phyloP scores from a whole-genome alignment of 2,888 invertebrate species.

The Agrypnus murinus region DNA sequence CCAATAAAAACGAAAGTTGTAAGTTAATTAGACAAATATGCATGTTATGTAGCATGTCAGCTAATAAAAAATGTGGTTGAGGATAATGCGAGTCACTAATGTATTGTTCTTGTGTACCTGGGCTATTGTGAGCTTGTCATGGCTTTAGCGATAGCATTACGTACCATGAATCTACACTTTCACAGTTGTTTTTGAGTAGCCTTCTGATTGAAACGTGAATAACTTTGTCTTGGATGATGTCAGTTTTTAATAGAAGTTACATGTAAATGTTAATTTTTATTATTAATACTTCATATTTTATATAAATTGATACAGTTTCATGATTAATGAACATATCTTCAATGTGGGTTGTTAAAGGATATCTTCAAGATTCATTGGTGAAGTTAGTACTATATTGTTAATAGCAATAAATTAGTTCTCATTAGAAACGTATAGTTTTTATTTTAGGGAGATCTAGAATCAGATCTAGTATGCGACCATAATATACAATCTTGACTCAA shows the following conservation, averaged over 20 bases:
- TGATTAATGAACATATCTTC: too few species aligned
- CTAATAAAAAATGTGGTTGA: constrained; percentile 58
- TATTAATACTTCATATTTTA: too few species aligned
- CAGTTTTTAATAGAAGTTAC: constrained; percentile 2
- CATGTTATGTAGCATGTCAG: constrained; percentile 58
- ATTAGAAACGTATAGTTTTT: too few species aligned
- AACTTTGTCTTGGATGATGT: constrained; percentile 27
- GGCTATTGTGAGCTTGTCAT: constrained; percentile 63
- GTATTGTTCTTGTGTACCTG: constrained; percentile 66
- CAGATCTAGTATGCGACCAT: too few species aligned
- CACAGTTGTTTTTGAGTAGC: constrained; percentile 44
- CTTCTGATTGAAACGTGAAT: constrained; percentile 42
- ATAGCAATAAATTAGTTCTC: too few species aligned
- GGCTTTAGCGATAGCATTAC: constrained; percentile 65
- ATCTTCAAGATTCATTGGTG: too few species aligned
- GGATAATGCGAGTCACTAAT: constrained; percentile 66
- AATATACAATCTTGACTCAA: too few species aligned
- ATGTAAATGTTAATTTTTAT: too few species aligned
- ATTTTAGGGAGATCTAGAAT: too few species aligned
- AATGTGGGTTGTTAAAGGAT: too few species aligned
- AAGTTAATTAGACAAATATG: constrained; percentile 61
- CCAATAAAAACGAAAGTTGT: constrained; percentile 45
- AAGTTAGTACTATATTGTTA: too few species aligned
- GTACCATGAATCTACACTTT: constrained; percentile 64
- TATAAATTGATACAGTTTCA: too few species aligned